These are phyloP conservation scores for Clupea harengus DNA, from an alignment of 2,113 vertebrate species.

Conservation along the genomic window DNA sequence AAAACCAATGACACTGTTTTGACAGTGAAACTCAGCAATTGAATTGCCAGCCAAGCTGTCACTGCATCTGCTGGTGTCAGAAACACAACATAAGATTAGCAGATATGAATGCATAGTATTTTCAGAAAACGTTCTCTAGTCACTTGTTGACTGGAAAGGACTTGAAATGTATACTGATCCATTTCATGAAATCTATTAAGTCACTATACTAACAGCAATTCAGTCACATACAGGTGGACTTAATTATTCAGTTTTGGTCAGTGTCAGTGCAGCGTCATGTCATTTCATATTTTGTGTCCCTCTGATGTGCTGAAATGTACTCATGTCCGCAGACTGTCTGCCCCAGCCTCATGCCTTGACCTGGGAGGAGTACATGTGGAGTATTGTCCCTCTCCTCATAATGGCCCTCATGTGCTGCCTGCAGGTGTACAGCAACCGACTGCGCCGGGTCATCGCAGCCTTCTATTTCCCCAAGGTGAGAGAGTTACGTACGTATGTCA, in stretches of 20 bases:
- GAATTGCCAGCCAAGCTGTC: not conserved
- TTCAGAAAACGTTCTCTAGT: not conserved
- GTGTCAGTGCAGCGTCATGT: not conserved
- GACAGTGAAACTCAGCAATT: not conserved
- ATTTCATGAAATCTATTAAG: not conserved
- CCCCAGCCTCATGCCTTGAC: constrained; percentile 60
- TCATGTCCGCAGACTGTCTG: constrained; percentile 64
- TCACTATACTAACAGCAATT: not conserved
- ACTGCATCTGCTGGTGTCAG: not conserved
- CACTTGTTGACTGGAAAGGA: not conserved
- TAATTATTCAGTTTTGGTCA: not conserved
- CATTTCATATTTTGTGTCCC: not conserved
- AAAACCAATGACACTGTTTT: not conserved
- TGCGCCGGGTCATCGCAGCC: constrained; percentile 74
- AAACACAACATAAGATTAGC: not conserved
- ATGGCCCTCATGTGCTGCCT: constrained; percentile 70
- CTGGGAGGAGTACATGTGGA: constrained; percentile 55
- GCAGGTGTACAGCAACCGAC: constrained; percentile 79
- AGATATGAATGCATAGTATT: not conserved
- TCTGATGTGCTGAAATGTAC: constrained; percentile 7
- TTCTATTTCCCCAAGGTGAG: constrained; percentile 84
- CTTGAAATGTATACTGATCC: not conserved
- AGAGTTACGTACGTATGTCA: not conserved
- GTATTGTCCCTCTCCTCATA: constrained; percentile 50
- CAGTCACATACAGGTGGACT: not conserved